Evolutionary conservation across 2,888 invertebrate genomes (phyloP).

Genomic region (Callyntrura guangdongensis): DNA sequence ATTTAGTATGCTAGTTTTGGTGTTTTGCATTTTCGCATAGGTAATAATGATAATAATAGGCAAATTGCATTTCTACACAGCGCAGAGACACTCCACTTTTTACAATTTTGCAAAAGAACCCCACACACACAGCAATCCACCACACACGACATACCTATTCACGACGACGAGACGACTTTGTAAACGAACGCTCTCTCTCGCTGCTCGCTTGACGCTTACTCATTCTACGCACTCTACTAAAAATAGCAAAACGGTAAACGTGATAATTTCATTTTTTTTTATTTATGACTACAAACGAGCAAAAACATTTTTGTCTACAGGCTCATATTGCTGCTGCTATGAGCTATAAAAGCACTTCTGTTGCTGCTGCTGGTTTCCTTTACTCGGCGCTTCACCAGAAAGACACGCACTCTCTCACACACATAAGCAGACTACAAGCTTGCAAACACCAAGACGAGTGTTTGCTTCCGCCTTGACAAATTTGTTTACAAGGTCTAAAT

Average conservation of each 20-base stretch:
- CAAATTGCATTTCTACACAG: too few species aligned
- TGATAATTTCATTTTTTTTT: slow-evolving; percentile 21
- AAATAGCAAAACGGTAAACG: slow-evolving; percentile 53
- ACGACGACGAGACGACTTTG: too few species aligned
- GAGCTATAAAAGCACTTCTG: neutral
- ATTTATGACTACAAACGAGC: slow-evolving; percentile 9
- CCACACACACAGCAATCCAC: too few species aligned
- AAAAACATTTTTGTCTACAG: neutral
- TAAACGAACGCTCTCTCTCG: neutral
- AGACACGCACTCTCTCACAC: neutral
- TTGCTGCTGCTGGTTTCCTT: neutral
- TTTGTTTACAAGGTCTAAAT: slow-evolving; percentile 67
- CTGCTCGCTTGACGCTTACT: slow-evolving; percentile 8
- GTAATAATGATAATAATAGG: neutral
- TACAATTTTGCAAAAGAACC: too few species aligned
- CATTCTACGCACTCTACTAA: slow-evolving; percentile 32
- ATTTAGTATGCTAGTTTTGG: slow-evolving; percentile 4
- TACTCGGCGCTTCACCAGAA: neutral
- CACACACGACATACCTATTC: too few species aligned
- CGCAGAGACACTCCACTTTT: too few species aligned
- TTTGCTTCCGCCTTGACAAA: slow-evolving; percentile 76
- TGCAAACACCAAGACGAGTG: slow-evolving; percentile 1
- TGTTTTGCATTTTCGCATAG: neutral
- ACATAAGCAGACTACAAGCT: neutral
- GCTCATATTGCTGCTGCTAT: neutral